These are phyloP conservation scores for Alsophila aescularia DNA, from an alignment of 2,888 invertebrate species.

Conservation along the genomic window DNA sequence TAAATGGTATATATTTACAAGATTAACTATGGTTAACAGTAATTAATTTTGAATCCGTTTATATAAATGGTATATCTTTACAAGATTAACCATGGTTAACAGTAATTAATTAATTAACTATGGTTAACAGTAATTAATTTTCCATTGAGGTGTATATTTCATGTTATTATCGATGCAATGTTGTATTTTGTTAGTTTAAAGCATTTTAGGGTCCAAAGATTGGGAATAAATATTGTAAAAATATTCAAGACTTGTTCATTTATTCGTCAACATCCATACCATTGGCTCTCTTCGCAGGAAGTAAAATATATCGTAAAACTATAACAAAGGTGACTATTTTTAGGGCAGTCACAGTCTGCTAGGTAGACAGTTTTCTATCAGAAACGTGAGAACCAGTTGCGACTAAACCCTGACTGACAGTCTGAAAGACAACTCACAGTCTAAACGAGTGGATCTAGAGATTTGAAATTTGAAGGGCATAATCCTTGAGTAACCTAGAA, in stretches of 20 bases:
- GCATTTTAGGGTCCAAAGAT: slow-evolving; percentile 90
- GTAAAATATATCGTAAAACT: no score
- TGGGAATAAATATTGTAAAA: slow-evolving; percentile 88
- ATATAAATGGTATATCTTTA: slow-evolving; percentile 5
- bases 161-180: slow-evolving; percentile 69
- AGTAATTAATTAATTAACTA: slow-evolving; percentile 1
- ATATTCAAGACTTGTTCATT: slow-evolving; percentile 71
- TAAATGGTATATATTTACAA: slow-evolving; percentile 5
- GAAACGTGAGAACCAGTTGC: no score
- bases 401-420: no score
- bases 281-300: not conserved
- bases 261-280: slow-evolving; percentile 26
- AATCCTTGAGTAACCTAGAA: no score
- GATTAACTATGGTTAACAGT: not conserved
- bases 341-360: no score
- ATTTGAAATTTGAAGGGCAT: no score
- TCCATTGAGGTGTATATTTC: slow-evolving; percentile 19
- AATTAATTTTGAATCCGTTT: slow-evolving; percentile 1
- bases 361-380: no score
- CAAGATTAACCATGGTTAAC: not conserved
- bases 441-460: no score
- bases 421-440: no score
- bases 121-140: no score
- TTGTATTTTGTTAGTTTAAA: slow-evolving; percentile 86
- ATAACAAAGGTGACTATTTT: no score